A percentile compares a stretch with the other conserved stretches of the same genome.
Evolutionary conservation across 2,113 vertebrate genomes (phyloP).

Genomic region (Aphelocoma coerulescens): DNA sequence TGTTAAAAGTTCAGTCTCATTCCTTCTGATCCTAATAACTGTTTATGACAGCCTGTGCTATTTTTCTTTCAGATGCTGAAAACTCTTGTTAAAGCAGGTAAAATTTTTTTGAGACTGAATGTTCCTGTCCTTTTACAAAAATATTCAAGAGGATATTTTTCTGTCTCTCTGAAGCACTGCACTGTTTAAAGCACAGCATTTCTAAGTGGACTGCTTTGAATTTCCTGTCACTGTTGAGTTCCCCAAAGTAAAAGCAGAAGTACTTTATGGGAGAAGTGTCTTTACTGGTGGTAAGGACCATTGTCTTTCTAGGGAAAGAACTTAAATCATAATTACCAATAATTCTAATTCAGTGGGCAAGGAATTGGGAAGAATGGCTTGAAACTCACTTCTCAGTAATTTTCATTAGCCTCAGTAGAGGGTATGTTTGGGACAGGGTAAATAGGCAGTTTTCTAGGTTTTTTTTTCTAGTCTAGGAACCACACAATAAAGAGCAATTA

Average conservation of each 20-base stretch:
- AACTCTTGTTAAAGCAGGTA: background rate
- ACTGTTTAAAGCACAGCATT: background rate
- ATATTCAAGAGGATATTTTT: background rate
- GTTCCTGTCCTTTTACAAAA: background rate
- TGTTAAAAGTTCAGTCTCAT: background rate
- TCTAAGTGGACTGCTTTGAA: background rate
- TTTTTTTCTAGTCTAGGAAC: background rate
- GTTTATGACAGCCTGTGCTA: background rate
- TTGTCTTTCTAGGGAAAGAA: background rate
- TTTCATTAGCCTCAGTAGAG: background rate
- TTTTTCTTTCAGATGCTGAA: background rate
- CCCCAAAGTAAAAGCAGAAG: background rate
- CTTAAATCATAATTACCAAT: background rate
- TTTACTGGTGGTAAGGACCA: background rate
- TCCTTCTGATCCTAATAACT: conserved; percentile 3
- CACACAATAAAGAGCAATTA: background rate
- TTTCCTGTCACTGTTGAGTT: background rate
- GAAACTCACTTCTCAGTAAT: background rate
- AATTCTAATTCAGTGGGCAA: background rate
- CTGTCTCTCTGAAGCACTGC: background rate
- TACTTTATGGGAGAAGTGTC: background rate
- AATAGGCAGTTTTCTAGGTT: background rate
- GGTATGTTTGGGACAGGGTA: background rate
- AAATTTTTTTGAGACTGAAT: background rate
- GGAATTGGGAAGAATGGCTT: background rate